A percentile compares a stretch with the other conserved stretches of the same genome.
These are phyloP conservation scores for Aphelinus atriplicis DNA, from an alignment of 1,140 invertebrate species.

Conservation along the genomic window DNA sequence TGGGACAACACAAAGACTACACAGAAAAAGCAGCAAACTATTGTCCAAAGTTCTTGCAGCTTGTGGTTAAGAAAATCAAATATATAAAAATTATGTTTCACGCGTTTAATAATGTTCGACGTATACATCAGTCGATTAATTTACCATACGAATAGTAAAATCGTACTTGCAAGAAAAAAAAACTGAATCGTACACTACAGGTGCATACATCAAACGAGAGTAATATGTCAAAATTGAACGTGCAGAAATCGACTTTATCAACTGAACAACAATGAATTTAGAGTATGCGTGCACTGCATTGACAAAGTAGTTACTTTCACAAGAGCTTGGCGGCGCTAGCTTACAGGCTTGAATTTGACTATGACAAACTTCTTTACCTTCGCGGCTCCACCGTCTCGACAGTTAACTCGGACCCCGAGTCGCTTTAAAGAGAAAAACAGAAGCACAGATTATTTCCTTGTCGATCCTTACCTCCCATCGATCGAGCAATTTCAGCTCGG, in stretches of 20 bases:
- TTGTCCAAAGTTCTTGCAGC: too few relatives aligned
- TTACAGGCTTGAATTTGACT: constrained; percentile 25
- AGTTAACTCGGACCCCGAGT: constrained; percentile 57
- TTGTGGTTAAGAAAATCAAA: too few relatives aligned
- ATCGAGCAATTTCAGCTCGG: too few relatives aligned
- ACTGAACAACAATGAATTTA: constrained; percentile 30
- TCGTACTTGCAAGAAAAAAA: neutral
- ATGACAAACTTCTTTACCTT: constrained; percentile 56
- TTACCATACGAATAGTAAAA: too few relatives aligned
- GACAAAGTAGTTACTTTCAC: constrained; percentile 16
- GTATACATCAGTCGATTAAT: too few relatives aligned
- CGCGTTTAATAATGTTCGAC: too few relatives aligned
- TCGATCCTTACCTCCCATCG: too few relatives aligned
- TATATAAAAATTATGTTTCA: too few relatives aligned
- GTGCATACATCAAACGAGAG: neutral
- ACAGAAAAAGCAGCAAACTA: too few relatives aligned
- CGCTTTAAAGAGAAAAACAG: constrained; percentile 60
- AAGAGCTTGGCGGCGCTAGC: constrained; percentile 34
- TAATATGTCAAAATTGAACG: neutral
- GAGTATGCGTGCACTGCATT: neutral
- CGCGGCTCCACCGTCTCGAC: constrained; percentile 59
- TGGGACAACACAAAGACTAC: too few relatives aligned
- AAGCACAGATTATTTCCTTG: too few relatives aligned
- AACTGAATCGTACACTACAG: neutral
- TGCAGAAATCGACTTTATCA: constrained; percentile 8